phyloP scores from a whole-genome alignment of 2,797 vertebrate species.

The Tenualosa thibaudeaui region DNA sequence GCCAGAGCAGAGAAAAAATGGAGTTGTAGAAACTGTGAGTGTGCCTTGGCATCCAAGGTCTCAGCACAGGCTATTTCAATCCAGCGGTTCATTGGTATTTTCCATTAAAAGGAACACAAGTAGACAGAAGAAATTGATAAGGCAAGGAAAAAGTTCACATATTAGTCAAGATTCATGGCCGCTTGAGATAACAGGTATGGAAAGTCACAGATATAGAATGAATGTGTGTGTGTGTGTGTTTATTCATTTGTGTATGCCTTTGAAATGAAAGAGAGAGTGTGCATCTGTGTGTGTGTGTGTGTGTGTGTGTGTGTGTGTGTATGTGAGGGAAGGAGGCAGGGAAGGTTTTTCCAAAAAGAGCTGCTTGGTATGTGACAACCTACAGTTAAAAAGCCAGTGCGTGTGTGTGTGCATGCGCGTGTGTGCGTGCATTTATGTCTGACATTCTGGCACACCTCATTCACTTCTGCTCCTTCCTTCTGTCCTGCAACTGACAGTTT shows the following conservation, averaged over 20 bases:
- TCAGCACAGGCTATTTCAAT: neutral
- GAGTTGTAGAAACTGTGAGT: neutral
- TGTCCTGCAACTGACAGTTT: neutral
- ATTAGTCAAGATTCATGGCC: neutral
- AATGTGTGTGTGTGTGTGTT: neutral
- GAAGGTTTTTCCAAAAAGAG: no score
- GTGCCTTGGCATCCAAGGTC: neutral
- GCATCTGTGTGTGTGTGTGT: neutral
- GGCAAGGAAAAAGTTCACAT: neutral
- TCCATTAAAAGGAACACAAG: neutral
- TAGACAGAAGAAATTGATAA: neutral
- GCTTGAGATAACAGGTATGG: neutral
- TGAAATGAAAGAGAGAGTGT: neutral
- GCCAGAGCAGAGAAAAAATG: neutral
- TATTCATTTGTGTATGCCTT: neutral
- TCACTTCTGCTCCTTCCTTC: no score
- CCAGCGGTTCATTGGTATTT: neutral
- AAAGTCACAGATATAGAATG: neutral
- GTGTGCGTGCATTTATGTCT: neutral
- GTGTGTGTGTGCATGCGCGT: slow-evolving; percentile 22
- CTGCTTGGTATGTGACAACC: no score
- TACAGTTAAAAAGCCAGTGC: no score
- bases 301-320: neutral
- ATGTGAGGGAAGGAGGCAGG: no score
- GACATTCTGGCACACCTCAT: neutral